These are phyloP conservation scores for Holcopasites calliopsidis DNA, from an alignment of 1,140 invertebrate genomes.

Conservation along the genomic window DNA sequence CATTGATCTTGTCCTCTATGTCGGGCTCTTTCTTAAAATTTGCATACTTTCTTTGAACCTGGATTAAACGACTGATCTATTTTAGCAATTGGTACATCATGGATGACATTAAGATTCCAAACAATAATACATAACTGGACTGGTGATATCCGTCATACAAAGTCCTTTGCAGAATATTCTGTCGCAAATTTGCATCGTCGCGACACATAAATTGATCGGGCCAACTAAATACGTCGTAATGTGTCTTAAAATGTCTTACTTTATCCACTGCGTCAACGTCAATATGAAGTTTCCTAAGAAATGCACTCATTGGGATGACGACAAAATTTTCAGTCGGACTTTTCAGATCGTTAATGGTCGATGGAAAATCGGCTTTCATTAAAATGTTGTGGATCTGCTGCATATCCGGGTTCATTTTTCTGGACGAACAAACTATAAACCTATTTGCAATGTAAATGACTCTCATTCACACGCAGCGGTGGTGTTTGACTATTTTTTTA, in stretches of 20 bases:
- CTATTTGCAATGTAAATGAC: not conserved
- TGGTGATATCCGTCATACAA: conserved; percentile 64
- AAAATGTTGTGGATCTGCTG: conserved; percentile 57
- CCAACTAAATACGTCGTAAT: conserved; percentile 51
- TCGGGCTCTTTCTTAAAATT: conserved; percentile 53
- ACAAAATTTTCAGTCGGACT: conserved; percentile 66
- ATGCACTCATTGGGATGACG: conserved; percentile 56
- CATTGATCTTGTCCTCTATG: conserved; percentile 44
- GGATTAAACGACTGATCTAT: conserved; percentile 1
- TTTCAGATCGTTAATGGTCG: conserved; percentile 58
- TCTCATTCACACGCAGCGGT: too few species aligned
- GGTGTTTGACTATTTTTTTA: too few species aligned
- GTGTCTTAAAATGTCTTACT: conserved; percentile 23
- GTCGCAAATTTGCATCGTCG: conserved; percentile 55
- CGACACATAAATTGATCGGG: conserved; percentile 62
- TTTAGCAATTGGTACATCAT: not conserved
- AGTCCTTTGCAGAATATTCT: conserved; percentile 67
- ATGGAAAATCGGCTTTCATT: conserved; percentile 57
- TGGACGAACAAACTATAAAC: not conserved
- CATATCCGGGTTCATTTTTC: conserved; percentile 39
- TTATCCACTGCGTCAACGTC: conserved; percentile 54
- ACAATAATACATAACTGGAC: conserved; percentile 53
- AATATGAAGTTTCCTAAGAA: conserved; percentile 57
- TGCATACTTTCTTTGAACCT: conserved; percentile 64
- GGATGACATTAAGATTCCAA: not conserved